Percentiles rank a stretch among this genome's conserved stretches.
phyloP scores from a whole-genome alignment of 2,888 invertebrate species.

The Scrobipalpa costella region DNA sequence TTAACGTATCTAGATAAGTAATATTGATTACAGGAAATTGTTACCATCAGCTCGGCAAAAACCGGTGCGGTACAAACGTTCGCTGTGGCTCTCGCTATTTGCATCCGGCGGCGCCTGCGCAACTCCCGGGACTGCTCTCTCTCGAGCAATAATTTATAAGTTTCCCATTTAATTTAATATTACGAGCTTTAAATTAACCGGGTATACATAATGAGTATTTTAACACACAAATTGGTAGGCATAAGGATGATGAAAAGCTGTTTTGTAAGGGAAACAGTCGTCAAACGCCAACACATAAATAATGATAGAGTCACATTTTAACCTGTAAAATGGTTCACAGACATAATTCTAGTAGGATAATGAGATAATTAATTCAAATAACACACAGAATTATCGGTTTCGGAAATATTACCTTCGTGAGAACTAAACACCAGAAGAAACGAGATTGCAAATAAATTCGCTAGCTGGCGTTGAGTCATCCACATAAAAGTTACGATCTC shows the following conservation, averaged over 20 bases:
- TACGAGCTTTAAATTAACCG: background rate
- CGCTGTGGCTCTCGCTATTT: conserved; percentile 40
- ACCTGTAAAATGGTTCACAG: background rate
- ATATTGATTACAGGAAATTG: conserved; percentile 59
- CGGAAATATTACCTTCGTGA: conserved; percentile 20
- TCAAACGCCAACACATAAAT: background rate
- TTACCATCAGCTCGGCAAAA: conserved; percentile 47
- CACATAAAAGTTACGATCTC: conserved; percentile 16
- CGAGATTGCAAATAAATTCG: conserved; percentile 20
- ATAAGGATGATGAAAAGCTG: too few relatives aligned
- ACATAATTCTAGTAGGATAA: background rate
- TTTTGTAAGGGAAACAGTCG: background rate
- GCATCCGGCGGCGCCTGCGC: conserved; percentile 46
- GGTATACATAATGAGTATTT: background rate
- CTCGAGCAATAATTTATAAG: conserved; percentile 25
- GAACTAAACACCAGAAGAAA: conserved; percentile 7
- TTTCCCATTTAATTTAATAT: conserved; percentile 21
- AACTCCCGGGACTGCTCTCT: conserved; percentile 25
- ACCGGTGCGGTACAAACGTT: conserved; percentile 39
- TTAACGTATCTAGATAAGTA: conserved; percentile 36
- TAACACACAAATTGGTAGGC: too few relatives aligned
- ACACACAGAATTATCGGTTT: conserved; percentile 3
- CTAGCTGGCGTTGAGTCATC: conserved; percentile 16
- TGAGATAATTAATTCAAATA: conserved; percentile 8
- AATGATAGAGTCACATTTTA: background rate